Base-by-base conservation (phyloP, 1,140 invertebrate genomes). In the Solen grandis region DNA sequence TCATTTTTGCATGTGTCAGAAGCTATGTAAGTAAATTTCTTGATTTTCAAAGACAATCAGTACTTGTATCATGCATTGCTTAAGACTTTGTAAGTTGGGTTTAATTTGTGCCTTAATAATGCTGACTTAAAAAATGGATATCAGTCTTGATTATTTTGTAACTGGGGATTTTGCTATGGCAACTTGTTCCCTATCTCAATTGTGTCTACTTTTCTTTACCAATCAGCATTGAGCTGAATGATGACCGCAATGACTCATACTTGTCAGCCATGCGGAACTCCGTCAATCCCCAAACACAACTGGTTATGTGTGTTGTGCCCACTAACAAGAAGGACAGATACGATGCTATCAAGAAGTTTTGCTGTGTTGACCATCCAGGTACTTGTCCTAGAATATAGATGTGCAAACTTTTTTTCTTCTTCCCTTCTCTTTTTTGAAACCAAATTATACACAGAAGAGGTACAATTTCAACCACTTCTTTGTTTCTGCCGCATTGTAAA, bases 281-380 rank as follows among this genome's bases (percentile, higher is more conserved):
- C 13, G 50, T 91, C 0, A 84, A 57, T 0, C 22, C 46, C 10
- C 19, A 79, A 1, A 88, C 88, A 2, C 89, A 91, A 80, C 84
- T 92, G 59, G 89, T 89, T 5, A 59, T 92, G 33, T 84, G 79
- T 69, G 73, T 92, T 41, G 70, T 91, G 1, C 87, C 89, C 5
- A 89, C 86, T n/a, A 91, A 91, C 82, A 87, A 87, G 59, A 96
- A 96, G 75, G 97, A 99, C 88, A 93, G 97, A 27, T 99, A 99
- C 89, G 93, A 95, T 99, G n/a, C n/a, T n/a, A n/a, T n/a, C 0
- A 99, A 99, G 92, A 97, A 95, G 85, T 92, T 97, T 0, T 97
- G 96, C 87, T 98, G 96, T 86, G 93, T 95, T 29, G 96, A 98
- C 65, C 93, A 94, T n/a, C 96, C 97, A 85, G 89, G 89, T 91